phyloP scores from a whole-genome alignment of 2,888 invertebrate species.

The Stenichneumon culpator region DNA sequence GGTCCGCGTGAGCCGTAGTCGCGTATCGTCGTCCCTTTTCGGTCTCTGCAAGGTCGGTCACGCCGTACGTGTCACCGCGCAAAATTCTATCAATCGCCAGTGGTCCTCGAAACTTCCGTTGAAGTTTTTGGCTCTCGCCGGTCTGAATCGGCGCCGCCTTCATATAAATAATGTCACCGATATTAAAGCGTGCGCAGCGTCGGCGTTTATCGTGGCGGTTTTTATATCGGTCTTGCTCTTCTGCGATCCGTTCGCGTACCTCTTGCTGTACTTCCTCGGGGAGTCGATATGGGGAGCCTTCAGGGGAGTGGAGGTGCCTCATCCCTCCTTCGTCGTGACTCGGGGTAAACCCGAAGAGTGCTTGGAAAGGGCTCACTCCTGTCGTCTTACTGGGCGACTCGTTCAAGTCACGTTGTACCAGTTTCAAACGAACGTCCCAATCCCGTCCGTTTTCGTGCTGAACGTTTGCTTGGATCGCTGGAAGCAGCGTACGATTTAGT shows the following conservation, averaged over 20 bases:
- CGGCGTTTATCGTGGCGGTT: constrained; percentile 15
- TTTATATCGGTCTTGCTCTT: constrained; percentile 8
- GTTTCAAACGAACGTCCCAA: constrained; percentile 63
- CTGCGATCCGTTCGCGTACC: constrained; percentile 8
- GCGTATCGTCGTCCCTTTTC: constrained; percentile 32
- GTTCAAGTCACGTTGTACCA: constrained; percentile 64
- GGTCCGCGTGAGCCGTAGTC: constrained; percentile 46
- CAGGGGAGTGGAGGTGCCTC: constrained; percentile 2
- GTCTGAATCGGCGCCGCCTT: constrained; percentile 20
- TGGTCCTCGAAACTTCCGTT: constrained; percentile 51
- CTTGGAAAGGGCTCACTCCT: constrained; percentile 60
- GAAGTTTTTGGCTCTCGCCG: constrained; percentile 42
- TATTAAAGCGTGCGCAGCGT: constrained; percentile 4
- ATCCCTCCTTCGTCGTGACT: constrained; percentile 49
- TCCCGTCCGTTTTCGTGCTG: constrained; percentile 38
- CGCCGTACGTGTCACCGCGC: constrained; percentile 45
- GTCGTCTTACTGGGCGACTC: constrained; percentile 60
- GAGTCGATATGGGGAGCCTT: constrained; percentile 27
- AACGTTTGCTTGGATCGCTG: constrained; percentile 55
- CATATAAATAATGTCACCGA: constrained; percentile 47
- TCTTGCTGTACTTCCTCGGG: constrained; percentile 42
- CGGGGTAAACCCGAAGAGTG: constrained; percentile 63
- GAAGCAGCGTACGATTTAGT: constrained; percentile 64
- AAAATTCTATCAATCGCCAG: constrained; percentile 20
- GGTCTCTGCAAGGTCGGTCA: constrained; percentile 13